Percentiles rank a stretch among this genome's conserved stretches.
phyloP scores from a whole-genome alignment of 2,888 invertebrate species.

The Drosophila borborema region DNA sequence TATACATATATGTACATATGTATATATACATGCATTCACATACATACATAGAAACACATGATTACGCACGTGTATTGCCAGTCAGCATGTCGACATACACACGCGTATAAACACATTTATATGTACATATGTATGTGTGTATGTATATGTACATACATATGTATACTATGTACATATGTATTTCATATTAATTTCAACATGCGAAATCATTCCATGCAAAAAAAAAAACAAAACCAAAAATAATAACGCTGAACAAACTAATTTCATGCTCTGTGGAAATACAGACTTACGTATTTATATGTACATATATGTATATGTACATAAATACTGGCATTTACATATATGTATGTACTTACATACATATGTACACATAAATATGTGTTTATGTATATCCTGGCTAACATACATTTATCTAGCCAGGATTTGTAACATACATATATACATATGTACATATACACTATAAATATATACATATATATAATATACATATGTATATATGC shows the following conservation, averaged over 20 bases:
- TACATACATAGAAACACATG: neutral
- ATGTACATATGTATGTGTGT: neutral
- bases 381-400: no score
- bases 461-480: neutral
- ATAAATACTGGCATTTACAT: no score
- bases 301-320: neutral
- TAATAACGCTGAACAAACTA: slow-evolving; percentile 3
- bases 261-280: slow-evolving; percentile 34
- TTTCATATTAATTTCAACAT: slow-evolving; percentile 29
- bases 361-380: neutral
- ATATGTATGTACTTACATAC: neutral
- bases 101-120: no score
- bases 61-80: neutral
- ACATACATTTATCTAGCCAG: neutral
- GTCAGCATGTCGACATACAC: neutral
- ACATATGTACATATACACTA: no score
- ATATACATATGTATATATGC: no score
- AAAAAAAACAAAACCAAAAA: slow-evolving; percentile 17
- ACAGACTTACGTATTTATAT: neutral
- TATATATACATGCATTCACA: neutral
- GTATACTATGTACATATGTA: no score
- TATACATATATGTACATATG: neutral
- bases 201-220: slow-evolving; percentile 38
- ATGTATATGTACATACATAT: no score
- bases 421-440: no score